Conservation (phyloP, 2,888 invertebrate genomes). For the Drymonia ruficornis region DNA sequence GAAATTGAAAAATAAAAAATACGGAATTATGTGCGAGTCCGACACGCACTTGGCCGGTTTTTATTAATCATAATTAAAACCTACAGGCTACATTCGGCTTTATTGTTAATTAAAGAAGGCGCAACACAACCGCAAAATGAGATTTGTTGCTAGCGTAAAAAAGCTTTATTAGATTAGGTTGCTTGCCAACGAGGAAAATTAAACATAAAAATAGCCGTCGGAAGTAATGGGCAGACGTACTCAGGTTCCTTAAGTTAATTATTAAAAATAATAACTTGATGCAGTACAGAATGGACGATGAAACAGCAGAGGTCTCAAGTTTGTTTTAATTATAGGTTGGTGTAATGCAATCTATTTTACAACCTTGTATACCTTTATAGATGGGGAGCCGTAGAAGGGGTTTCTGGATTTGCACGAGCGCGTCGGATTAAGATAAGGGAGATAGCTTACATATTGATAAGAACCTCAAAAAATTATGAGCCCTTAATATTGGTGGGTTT, state of each 20-base stretch:
- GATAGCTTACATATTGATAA: too few relatives aligned
- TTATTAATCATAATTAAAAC: not conserved
- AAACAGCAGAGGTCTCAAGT: not conserved
- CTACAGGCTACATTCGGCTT: not conserved
- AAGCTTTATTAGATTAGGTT: constrained; percentile 3
- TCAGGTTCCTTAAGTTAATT: constrained; percentile 1
- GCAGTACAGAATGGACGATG: not conserved
- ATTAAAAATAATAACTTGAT: constrained; percentile 4
- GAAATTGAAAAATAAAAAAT: too few relatives aligned
- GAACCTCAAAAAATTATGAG: too few relatives aligned
- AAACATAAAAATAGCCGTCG: not conserved
- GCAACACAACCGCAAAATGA: not conserved
- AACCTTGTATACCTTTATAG: too few relatives aligned
- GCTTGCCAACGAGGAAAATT: constrained; percentile 1
- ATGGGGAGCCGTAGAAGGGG: too few relatives aligned
- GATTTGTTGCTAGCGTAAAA: not conserved
- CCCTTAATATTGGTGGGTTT: too few relatives aligned
- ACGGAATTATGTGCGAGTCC: not conserved
- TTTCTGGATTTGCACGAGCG: too few relatives aligned
- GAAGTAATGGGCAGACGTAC: not conserved
- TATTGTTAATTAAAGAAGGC: not conserved
- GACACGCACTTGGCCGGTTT: too few relatives aligned
- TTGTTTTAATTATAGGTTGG: not conserved
- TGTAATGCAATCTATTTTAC: too few relatives aligned
- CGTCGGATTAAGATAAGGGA: too few relatives aligned